phyloP scores from a whole-genome alignment of 2,113 vertebrate species.

The Crypturellus undulatus region DNA sequence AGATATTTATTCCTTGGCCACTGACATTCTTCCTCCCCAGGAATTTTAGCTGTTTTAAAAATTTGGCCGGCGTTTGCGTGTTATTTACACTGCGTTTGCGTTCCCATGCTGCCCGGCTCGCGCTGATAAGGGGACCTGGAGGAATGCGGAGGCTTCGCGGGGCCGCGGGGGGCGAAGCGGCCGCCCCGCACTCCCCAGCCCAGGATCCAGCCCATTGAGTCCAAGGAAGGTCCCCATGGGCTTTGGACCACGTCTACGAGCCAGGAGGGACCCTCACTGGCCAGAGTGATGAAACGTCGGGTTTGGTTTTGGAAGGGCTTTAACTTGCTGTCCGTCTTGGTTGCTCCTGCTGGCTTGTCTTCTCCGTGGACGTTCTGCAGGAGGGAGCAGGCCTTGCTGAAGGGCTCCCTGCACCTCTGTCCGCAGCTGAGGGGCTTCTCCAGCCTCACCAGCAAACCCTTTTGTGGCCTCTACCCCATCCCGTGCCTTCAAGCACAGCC shows the following conservation, averaged over 20 bases:
- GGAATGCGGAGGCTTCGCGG: not conserved
- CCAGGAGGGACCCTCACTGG: not conserved
- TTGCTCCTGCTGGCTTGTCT: not conserved
- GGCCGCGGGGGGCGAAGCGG: not conserved
- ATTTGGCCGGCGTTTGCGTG: not conserved
- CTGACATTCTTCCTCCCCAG: not conserved
- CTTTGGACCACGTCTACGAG: not conserved
- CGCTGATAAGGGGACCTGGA: not conserved
- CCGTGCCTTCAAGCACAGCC: not conserved
- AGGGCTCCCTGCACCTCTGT: rapidly evolving
- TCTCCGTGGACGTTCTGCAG: not conserved
- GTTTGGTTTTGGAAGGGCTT: not conserved
- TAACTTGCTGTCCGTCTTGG: not conserved
- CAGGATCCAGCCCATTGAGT: not conserved
- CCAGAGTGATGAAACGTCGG: not conserved
- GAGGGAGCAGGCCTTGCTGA: not conserved
- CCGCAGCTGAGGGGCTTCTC: not conserved
- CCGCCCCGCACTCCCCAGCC: not conserved
- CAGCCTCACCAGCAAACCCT: not conserved
- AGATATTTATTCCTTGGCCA: not conserved
- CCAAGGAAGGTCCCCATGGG: not conserved
- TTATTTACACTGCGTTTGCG: not conserved
- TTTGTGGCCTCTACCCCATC: rapidly evolving
- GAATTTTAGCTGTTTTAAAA: not conserved
- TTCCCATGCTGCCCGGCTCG: not conserved